Conservation (phyloP, 2,113 vertebrate species). For the Clarias macrocephalus region DNA sequence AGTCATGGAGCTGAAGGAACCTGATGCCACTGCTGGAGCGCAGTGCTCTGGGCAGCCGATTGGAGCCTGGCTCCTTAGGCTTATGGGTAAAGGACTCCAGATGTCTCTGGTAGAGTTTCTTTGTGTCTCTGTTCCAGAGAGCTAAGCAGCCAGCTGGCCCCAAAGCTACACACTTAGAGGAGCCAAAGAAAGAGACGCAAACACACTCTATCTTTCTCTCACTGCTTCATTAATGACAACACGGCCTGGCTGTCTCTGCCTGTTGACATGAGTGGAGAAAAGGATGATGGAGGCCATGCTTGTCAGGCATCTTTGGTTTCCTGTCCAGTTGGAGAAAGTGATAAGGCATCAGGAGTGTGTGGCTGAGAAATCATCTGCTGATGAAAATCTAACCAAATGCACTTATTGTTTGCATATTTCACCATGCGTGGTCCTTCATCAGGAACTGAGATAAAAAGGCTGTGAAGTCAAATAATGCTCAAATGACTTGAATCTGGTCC, state of each 20-base stretch:
- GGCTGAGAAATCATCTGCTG: conserved; percentile 30
- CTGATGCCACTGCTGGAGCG: conserved; percentile 26
- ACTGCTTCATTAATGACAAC: conserved; percentile 37
- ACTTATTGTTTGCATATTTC: conserved; percentile 27
- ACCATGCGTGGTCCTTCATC: not conserved
- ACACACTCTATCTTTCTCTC: conserved; percentile 32
- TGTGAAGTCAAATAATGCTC: not conserved
- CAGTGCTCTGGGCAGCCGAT: conserved; percentile 26
- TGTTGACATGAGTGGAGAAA: conserved; percentile 24
- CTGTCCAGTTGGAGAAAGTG: conserved; percentile 27
- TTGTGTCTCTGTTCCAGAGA: conserved; percentile 37
- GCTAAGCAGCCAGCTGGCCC: conserved; percentile 39
- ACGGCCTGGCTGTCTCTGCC: conserved; percentile 27
- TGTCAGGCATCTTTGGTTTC: conserved; percentile 39
- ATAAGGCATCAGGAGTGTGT: conserved; percentile 11
- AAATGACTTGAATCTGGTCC: conserved; percentile 2
- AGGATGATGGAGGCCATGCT: conserved; percentile 25
- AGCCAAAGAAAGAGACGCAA: conserved; percentile 39
- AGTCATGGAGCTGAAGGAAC: conserved; percentile 11
- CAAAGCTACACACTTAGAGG: conserved; percentile 11
- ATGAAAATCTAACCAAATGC: conserved; percentile 7
- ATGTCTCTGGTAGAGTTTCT: conserved; percentile 42
- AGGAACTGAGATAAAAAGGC: not conserved
- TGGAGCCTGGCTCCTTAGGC: conserved; percentile 27
- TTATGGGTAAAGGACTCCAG: conserved; percentile 47